Conservation (phyloP, 2,113 vertebrate species). For the Anseranas semipalmata region DNA sequence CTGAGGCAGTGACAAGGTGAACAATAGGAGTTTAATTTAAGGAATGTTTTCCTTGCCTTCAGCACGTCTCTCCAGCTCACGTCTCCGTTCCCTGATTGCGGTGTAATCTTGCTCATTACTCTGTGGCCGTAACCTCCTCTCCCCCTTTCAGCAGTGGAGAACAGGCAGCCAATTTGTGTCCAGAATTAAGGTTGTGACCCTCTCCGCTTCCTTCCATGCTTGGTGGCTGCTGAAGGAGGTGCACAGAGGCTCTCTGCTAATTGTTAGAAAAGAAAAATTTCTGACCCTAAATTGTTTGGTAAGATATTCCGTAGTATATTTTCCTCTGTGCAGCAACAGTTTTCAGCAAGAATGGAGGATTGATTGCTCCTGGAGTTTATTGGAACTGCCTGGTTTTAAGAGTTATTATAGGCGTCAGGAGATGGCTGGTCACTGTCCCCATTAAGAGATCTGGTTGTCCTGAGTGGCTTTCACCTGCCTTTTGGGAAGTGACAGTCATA, state of each 20-base stretch:
- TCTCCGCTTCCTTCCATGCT: not conserved
- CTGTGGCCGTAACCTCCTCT: not conserved
- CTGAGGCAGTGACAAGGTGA: not conserved
- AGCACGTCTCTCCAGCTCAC: not conserved
- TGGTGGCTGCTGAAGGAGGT: not conserved
- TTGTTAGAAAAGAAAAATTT: slow-evolving; percentile 9
- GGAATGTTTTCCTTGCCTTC: slow-evolving; percentile 32
- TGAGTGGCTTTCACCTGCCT: not conserved
- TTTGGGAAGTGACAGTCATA: not conserved
- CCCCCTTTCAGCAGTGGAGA: not conserved
- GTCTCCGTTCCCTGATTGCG: not conserved
- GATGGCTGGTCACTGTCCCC: not conserved
- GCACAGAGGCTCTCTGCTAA: not conserved
- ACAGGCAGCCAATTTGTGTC: slow-evolving; percentile 42
- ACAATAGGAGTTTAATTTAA: slow-evolving; percentile 41
- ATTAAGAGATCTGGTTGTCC: not conserved
- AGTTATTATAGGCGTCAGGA: not conserved
- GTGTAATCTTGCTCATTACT: slow-evolving; percentile 18
- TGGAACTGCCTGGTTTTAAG: slow-evolving; percentile 7
- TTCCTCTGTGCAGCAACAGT: not conserved
- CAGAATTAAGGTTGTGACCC: slow-evolving; percentile 62
- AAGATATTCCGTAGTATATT: not conserved
- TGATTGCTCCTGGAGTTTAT: not conserved
- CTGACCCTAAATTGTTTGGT: not conserved
- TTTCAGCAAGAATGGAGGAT: not conserved